Base-by-base conservation (phyloP, 2,113 vertebrate species). In the Blennius ocellaris region DNA sequence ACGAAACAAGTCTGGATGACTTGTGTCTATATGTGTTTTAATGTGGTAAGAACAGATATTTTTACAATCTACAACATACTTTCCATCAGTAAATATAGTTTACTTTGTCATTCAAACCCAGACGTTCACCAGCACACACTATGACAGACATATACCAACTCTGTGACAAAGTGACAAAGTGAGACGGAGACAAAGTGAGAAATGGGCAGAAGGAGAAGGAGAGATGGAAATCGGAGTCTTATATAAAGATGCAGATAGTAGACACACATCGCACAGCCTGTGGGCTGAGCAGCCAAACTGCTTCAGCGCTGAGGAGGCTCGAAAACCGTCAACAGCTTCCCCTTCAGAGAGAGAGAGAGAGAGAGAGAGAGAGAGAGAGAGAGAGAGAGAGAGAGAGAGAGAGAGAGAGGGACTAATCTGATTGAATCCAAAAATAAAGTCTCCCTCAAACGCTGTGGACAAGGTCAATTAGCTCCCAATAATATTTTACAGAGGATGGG, bases 311-410 rank as follows among this genome's bases (percentile, higher is more conserved):
- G 52, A 54, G 8, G 60, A 65, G 6, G 69, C 17, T 43, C 16
- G 17, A 56, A 62, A 75, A 44, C 78, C 60, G 37, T 66, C 72
- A 70, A 55, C 61, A 21, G 58, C 72, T 68, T 77, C 80, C 69
- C 62, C 67, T 62, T 60, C 66, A 68, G 12, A 71, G 11, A 41
- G 16, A 39, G n/a, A 36, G 38, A 30, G 21, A 30, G 21, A 30
- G 21, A 30, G 21, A 30, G 21, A 30, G 21, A 30, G 21, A 30
- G 21, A 30, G 21, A 30, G 21, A 30, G 21, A 30, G 21, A 30
- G 21, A 30, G 21, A 30, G 21, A 30, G 21, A 30, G 21, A 30
- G 21, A 30, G 21, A 30, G 21, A 30, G 21, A 30, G 21, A 30
- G 21, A 30, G 21, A 30, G 21, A 30, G 21, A 30, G 21, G 21